These are phyloP conservation scores for Heterohyrax brucei DNA, from an alignment of 2,797 vertebrate genomes.

Conservation along the genomic window DNA sequence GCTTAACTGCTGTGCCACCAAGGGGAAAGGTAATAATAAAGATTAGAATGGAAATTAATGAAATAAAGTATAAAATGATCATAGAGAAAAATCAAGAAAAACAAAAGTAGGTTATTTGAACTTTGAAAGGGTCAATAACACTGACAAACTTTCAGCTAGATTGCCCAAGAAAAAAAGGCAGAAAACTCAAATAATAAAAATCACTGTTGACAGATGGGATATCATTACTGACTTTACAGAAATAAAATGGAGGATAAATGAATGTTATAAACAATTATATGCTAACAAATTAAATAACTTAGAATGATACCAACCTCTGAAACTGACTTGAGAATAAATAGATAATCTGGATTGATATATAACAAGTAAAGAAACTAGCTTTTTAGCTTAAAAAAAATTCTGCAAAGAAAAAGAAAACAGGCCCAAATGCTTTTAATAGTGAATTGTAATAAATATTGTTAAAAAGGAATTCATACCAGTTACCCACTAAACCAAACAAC, in stretches of 20 bases:
- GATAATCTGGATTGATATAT: not conserved
- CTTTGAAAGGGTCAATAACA: not conserved
- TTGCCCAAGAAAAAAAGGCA: not conserved
- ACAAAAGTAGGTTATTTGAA: not conserved
- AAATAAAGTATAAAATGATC: too few species aligned
- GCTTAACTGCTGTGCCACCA: too few species aligned
- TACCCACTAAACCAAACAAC: not conserved
- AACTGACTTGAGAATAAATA: not conserved
- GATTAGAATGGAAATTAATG: too few species aligned
- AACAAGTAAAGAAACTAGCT: not conserved
- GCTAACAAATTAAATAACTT: not conserved
- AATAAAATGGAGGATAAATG: not conserved
- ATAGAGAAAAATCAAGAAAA: too few species aligned
- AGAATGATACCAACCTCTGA: not conserved
- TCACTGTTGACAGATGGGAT: not conserved
- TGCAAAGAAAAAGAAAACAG: not conserved
- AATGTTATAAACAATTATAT: not conserved
- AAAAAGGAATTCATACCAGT: not conserved
- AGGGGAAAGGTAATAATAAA: too few species aligned
- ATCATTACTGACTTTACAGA: not conserved
- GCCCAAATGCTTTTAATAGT: not conserved
- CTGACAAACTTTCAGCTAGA: not conserved
- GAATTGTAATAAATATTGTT: not conserved
- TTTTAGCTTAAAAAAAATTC: not conserved
- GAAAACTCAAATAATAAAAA: not conserved